phyloP scores from a whole-genome alignment of 2,888 invertebrate genomes.

The Aspidiotus rigidus region DNA sequence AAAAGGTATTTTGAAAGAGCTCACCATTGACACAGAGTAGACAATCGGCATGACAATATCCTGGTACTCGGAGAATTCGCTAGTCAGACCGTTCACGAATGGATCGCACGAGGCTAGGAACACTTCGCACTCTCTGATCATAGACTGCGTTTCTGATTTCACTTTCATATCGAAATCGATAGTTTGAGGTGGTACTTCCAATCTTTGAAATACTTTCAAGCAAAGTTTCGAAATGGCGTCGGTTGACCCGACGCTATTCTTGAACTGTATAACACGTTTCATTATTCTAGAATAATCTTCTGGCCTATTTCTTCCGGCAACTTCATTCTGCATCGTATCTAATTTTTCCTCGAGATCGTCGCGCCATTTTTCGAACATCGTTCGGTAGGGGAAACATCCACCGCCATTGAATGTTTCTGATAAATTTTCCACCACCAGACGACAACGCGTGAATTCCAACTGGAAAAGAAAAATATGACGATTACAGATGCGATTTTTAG shows the following conservation, averaged over 20 bases:
- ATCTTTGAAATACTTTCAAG: neutral
- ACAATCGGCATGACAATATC: slow-evolving; percentile 68
- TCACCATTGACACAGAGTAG: slow-evolving; percentile 57
- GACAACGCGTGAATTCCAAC: slow-evolving; percentile 20
- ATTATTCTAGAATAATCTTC: slow-evolving; percentile 19
- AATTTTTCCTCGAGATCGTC: slow-evolving; percentile 11
- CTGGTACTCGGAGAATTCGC: slow-evolving; percentile 53
- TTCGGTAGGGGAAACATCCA: slow-evolving; percentile 16
- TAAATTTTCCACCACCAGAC: slow-evolving; percentile 10
- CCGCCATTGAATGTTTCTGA: slow-evolving; percentile 16
- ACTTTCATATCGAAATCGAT: slow-evolving; percentile 38
- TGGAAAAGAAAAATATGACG: neutral
- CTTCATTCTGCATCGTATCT: neutral
- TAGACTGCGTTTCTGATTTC: slow-evolving; percentile 46
- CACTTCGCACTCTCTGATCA: slow-evolving; percentile 42
- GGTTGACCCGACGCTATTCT: slow-evolving; percentile 15
- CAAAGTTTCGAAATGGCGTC: slow-evolving; percentile 9
- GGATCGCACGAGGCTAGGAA: slow-evolving; percentile 46
- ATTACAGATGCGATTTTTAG: too few species aligned
- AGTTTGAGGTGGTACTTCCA: neutral
- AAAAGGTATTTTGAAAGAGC: slow-evolving; percentile 37
- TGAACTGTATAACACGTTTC: slow-evolving; percentile 12
- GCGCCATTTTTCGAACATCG: slow-evolving; percentile 18
- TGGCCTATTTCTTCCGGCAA: neutral
- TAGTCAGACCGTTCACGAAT: slow-evolving; percentile 51